Percentiles rank a stretch among this genome's conserved stretches.
These are phyloP conservation scores for Uropsilus gracilis DNA, from an alignment of 2,113 vertebrate genomes.

Conservation along the genomic window DNA sequence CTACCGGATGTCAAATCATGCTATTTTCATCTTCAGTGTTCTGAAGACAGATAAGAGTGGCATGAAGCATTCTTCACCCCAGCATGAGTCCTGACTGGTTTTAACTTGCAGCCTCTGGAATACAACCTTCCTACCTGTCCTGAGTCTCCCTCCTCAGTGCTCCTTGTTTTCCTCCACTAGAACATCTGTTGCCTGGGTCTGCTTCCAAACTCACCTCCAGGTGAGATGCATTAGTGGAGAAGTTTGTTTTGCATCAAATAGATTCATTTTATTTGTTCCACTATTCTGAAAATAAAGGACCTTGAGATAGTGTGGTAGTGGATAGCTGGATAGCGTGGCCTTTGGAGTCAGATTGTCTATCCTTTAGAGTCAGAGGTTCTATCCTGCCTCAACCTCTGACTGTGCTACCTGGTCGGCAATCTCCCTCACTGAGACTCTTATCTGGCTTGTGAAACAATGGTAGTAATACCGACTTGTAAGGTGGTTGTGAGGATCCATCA, in stretches of 20 bases:
- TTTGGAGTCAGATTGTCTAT: background rate
- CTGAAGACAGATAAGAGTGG: too few species aligned
- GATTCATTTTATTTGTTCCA: background rate
- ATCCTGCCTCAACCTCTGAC: background rate
- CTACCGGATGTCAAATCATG: too few species aligned
- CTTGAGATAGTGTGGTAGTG: background rate
- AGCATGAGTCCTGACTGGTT: too few species aligned
- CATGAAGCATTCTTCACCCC: too few species aligned
- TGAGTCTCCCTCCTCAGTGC: fast-evolving
- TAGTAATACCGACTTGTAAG: background rate
- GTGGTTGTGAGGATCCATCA: background rate
- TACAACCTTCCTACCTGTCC: background rate
- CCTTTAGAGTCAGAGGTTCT: background rate
- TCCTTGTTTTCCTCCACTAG: background rate
- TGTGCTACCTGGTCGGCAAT: background rate
- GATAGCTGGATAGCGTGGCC: background rate
- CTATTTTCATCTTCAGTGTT: too few species aligned
- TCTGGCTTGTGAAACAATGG: background rate
- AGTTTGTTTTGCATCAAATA: background rate
- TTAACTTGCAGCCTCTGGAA: too few species aligned
- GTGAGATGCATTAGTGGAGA: background rate
- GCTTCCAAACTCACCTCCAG: background rate
- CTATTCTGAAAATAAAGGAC: background rate
- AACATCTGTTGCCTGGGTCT: background rate
- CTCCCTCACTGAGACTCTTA: background rate